Conservation (phyloP, 2,888 invertebrate genomes). For the Lithodes maja region DNA sequence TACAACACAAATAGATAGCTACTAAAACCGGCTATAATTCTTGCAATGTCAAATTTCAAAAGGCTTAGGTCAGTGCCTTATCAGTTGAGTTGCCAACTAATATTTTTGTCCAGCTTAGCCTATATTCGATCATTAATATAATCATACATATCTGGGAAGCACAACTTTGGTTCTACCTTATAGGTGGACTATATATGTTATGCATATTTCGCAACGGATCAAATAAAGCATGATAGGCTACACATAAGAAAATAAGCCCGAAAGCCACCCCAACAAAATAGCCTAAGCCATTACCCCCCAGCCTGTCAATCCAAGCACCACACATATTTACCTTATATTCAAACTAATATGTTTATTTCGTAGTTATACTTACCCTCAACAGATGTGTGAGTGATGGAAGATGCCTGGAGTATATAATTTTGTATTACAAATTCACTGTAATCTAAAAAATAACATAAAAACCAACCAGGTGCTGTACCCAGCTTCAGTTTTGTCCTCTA, state of each 20-base stretch:
- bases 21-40: no score
- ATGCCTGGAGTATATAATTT: not conserved
- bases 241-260: not conserved
- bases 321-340: not conserved
- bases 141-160: no score
- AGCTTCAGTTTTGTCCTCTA: conserved; percentile 18
- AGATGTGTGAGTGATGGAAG: not conserved
- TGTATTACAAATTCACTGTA: no score
- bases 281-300: not conserved
- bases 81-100: not conserved
- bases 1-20: no score
- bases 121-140: not conserved
- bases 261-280: not conserved
- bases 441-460: not conserved
- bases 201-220: not conserved
- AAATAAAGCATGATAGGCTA: not conserved
- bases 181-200: not conserved
- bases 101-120: not conserved
- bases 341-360: not conserved
- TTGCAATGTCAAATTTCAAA: not conserved
- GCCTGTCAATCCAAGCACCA: not conserved
- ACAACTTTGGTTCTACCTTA: no score
- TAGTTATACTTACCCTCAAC: not conserved
- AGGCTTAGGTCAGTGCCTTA: not conserved
- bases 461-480: not conserved